phyloP scores from a whole-genome alignment of 2,113 vertebrate species.

The Glareola pratincola region DNA sequence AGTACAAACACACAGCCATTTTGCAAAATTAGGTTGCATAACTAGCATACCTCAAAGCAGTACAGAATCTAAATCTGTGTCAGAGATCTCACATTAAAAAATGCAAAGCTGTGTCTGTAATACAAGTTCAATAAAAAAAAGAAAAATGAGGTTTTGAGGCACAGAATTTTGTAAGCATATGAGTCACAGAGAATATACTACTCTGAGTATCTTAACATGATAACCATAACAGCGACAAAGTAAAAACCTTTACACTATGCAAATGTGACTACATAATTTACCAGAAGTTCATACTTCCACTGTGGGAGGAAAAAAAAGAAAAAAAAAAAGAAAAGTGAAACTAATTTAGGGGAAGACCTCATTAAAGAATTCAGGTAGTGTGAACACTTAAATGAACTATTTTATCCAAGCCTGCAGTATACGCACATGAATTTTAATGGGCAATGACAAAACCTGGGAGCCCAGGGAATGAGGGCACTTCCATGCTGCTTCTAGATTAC shows the following conservation, averaged over 20 bases:
- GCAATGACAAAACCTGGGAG: not conserved
- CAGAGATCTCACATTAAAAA: constrained; percentile 20
- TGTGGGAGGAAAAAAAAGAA: not conserved
- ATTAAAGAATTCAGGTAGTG: not conserved
- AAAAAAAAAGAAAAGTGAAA: not conserved
- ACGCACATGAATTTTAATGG: not conserved
- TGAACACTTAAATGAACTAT: not conserved
- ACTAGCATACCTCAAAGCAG: constrained; percentile 33
- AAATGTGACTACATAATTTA: not conserved
- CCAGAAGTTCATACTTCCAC: not conserved
- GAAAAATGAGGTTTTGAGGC: not conserved
- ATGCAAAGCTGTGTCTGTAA: constrained; percentile 4
- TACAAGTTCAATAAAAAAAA: not conserved
- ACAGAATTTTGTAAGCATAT: not conserved
- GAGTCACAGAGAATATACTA: not conserved
- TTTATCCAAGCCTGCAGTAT: not conserved
- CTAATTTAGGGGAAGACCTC: not conserved
- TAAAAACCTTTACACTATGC: not conserved
- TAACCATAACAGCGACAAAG: not conserved
- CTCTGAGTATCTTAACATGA: not conserved
- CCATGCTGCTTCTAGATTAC: not conserved
- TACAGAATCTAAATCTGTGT: constrained; percentile 6
- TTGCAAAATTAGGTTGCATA: constrained; percentile 47
- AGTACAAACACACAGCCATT: constrained; percentile 17
- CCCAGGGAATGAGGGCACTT: not conserved